phyloP scores from a whole-genome alignment of 2,113 vertebrate species.

The Syrmaticus mikado region DNA sequence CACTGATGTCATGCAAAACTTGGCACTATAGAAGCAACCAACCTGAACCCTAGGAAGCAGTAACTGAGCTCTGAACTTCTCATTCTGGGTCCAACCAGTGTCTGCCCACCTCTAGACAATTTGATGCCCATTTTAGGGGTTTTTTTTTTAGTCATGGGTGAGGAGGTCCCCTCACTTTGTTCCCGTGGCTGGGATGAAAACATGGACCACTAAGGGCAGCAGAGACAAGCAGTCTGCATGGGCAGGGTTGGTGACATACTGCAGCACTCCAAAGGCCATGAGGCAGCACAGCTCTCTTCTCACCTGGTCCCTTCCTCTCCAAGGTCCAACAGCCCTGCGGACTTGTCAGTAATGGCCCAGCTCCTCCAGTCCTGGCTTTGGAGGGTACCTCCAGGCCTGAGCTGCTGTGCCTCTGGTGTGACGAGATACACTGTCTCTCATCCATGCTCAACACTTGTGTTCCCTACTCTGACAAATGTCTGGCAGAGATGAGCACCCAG shows the following conservation, averaged over 20 bases:
- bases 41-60: not conserved
- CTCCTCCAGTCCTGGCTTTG: not conserved
- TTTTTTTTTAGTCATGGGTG: not conserved
- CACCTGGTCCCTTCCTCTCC: not conserved
- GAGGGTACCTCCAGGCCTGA: not conserved
- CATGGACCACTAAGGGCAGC: not conserved
- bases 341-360: not conserved
- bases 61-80: not conserved
- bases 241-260: not conserved
- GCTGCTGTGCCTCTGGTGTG: not conserved
- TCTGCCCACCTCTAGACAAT: not conserved
- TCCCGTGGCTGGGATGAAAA: not conserved
- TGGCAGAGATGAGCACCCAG: not conserved
- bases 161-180: not conserved
- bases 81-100: not conserved
- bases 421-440: not conserved
- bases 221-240: not conserved
- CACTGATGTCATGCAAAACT: fast-evolving
- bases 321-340: not conserved
- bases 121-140: not conserved
- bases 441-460: not conserved
- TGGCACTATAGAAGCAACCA: not conserved
- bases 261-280: not conserved
- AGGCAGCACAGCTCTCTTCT: not conserved
- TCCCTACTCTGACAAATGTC: not conserved